Conservation (phyloP, 2,888 invertebrate genomes). For the Eupithecia inturbata region DNA sequence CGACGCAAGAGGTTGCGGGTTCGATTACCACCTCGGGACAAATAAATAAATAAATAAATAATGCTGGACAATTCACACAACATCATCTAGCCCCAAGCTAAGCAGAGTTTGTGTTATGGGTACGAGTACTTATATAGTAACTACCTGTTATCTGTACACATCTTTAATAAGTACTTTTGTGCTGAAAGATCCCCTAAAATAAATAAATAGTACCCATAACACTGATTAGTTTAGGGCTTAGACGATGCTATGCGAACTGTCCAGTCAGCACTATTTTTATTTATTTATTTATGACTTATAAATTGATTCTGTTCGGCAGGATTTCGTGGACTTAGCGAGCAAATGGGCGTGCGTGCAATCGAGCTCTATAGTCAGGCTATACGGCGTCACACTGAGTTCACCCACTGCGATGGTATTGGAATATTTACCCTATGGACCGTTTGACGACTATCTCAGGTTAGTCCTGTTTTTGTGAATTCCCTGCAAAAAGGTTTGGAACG, state of each 20-base stretch:
- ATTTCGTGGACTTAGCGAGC: constrained; percentile 90
- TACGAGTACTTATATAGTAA: too few species aligned
- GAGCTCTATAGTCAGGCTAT: constrained; percentile 89
- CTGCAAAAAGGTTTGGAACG: too few species aligned
- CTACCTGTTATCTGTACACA: too few species aligned
- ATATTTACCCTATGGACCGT: constrained; percentile 89
- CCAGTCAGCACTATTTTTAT: background rate
- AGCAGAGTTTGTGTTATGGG: too few species aligned
- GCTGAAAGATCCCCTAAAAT: too few species aligned
- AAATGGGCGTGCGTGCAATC: constrained; percentile 92
- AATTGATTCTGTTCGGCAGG: constrained; percentile 75
- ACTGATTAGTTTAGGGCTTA: background rate
- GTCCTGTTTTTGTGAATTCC: background rate
- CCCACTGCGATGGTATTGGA: constrained; percentile 93
- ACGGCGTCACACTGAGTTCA: constrained; percentile 90
- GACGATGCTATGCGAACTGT: background rate
- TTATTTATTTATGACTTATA: background rate
- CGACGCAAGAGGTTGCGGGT: too few species aligned
- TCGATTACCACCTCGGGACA: too few species aligned
- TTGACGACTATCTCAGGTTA: constrained; percentile 88
- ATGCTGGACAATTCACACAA: too few species aligned
- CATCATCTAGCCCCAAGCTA: too few species aligned
- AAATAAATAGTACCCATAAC: too few species aligned
- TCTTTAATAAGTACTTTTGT: too few species aligned
- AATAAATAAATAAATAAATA: too few species aligned